Base-by-base conservation (phyloP, 2,113 vertebrate species). In the Platysternon megacephalum region DNA sequence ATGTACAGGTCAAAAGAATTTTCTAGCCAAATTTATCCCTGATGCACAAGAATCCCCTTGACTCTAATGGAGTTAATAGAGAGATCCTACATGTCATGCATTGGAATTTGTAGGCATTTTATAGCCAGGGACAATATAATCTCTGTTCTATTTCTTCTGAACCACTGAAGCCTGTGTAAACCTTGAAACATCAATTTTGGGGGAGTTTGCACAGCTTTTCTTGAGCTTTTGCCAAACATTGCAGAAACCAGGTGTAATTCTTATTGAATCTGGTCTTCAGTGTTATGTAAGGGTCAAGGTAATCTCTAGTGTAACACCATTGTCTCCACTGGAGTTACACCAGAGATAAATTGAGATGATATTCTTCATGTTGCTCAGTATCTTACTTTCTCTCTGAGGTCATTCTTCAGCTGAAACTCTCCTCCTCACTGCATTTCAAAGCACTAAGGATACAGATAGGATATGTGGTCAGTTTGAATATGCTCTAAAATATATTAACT, bases 31-130 rank as follows among this genome's bases (percentile, higher is more conserved):
- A 28, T 68, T 68, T 74, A 84, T 24, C 80, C 79, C 51, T 21
- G 44, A 44, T 39, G 3, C 35, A 14, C 84, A n/a, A 1, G 72
- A 44, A 68, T 58, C 22, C 1, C 16, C 17, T n/a, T 72, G 29
- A 12, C 1, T 72, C 24, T 3, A 0, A 0, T 11, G 49, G 32
- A 80, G 6, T 24, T 88, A 10, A 3, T n/a, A 49, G 32, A 51
- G 88, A 46, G n/a, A 72, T 11, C 14, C 55, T 22, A 81, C 26
- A 39, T 72, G 11, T 82, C 87, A 6, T 14, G 4, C 5, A 6
- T 24, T 90, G 9, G 51, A 52, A 39, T 88, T 79, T 87, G 28
- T 89, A 65, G 39, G 26, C 80, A 6, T 74, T 93, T 55, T 13
- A 22, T 61, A 39, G 35, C n/a, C n/a, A 22, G 26, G 3, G 24